phyloP scores from a whole-genome alignment of 1,140 invertebrate species.

The Drosophila sp. region DNA sequence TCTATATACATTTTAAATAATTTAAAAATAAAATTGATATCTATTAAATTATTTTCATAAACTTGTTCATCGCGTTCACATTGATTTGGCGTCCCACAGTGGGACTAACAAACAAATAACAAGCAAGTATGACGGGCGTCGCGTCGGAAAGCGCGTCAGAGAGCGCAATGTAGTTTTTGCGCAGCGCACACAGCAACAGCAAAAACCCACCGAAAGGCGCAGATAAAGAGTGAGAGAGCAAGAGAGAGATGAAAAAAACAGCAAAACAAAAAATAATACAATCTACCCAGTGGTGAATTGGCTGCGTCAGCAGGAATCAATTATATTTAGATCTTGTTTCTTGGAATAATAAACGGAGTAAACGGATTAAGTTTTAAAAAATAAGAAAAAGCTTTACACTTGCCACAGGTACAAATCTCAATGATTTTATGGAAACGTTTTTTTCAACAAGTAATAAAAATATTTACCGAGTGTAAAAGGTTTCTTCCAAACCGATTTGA shows the following conservation, averaged over 20 bases:
- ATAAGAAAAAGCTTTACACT: background rate
- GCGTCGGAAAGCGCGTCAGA: slow-evolving; percentile 46
- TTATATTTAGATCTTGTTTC: slow-evolving; percentile 28
- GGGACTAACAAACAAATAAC: slow-evolving; percentile 49
- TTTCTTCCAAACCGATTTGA: too few relatives aligned
- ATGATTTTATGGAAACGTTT: too few relatives aligned
- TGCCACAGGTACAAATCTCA: background rate
- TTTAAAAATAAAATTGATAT: too few relatives aligned
- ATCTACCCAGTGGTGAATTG: slow-evolving; percentile 48
- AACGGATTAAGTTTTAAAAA: slow-evolving; percentile 15
- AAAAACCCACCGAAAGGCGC: slow-evolving; percentile 1
- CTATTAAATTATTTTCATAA: background rate
- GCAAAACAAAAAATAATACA: slow-evolving; percentile 4
- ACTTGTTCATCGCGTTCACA: background rate
- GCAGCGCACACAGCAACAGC: slow-evolving; percentile 65
- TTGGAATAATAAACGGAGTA: slow-evolving; percentile 6
- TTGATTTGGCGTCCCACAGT: slow-evolving; percentile 16
- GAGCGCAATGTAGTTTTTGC: slow-evolving; percentile 70
- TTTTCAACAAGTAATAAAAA: too few relatives aligned
- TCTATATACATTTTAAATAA: too few relatives aligned
- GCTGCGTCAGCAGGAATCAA: slow-evolving; percentile 41
- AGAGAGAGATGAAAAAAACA: slow-evolving; percentile 13
- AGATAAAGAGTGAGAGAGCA: background rate
- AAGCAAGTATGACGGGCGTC: slow-evolving; percentile 47
- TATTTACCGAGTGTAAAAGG: too few relatives aligned